phyloP scores from a whole-genome alignment of 2,797 vertebrate species.

The Myiothlypis coronata region DNA sequence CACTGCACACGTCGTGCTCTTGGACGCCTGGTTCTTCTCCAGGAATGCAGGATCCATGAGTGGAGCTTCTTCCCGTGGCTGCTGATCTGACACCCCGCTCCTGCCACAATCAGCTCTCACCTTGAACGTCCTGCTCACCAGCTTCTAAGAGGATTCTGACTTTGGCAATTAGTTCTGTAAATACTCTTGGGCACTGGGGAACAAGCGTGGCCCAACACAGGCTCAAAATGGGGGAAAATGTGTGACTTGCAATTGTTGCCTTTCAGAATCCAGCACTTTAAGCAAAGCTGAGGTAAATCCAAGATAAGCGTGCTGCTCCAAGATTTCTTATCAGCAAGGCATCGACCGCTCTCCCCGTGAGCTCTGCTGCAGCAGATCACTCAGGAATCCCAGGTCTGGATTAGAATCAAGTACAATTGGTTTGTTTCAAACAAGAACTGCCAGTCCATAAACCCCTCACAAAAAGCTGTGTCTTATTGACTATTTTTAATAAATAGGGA shows the following conservation, averaged over 20 bases:
- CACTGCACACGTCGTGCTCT: accelerated
- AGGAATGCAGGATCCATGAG: accelerated
- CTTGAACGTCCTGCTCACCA: background rate
- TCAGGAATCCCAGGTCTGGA: slow-evolving; percentile 23
- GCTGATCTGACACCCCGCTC: accelerated
- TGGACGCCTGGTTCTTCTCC: accelerated
- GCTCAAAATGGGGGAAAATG: accelerated
- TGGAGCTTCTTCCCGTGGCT: background rate
- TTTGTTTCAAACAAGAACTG: background rate
- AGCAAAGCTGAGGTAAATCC: background rate
- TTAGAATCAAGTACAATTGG: slow-evolving; percentile 5
- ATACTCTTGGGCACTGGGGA: background rate
- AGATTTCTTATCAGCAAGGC: slow-evolving; percentile 2
- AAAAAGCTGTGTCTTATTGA: slow-evolving; percentile 23
- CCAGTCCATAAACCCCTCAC: background rate
- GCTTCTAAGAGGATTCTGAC: background rate
- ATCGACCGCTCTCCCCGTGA: background rate
- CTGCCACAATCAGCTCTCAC: background rate
- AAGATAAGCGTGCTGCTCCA: background rate
- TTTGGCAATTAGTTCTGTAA: background rate
- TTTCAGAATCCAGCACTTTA: background rate
- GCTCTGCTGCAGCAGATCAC: slow-evolving; percentile 23
- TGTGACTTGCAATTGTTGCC: background rate
- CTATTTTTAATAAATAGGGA: slow-evolving; percentile 49
- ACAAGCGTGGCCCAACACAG: background rate